Evolutionary conservation across 2,113 vertebrate species (phyloP).

Genomic region (Sander vitreus): DNA sequence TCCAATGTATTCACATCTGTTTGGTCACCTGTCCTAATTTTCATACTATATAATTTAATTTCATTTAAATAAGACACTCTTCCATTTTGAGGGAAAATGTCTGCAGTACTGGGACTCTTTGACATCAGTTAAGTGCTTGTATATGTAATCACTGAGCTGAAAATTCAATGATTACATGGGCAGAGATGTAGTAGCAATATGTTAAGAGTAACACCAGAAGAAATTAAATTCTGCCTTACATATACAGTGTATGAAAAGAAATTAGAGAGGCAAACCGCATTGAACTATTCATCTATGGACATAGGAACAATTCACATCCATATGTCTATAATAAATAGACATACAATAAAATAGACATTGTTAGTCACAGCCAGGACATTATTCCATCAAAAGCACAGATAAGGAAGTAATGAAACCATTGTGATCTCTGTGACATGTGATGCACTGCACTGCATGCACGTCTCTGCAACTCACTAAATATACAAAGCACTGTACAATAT

Average conservation of each 20-base stretch:
- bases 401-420: not conserved
- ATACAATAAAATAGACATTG: not conserved
- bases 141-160: not conserved
- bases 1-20: not conserved
- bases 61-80: not conserved
- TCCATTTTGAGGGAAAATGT: no score
- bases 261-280: not conserved
- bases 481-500: not conserved
- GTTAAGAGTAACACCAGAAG: not conserved
- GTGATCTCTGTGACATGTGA: not conserved
- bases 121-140: not conserved
- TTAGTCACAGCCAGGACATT: not conserved
- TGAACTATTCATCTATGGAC: not conserved
- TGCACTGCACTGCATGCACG: not conserved
- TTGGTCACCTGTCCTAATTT: not conserved
- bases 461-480: not conserved
- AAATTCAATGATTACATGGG: not conserved
- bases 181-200: not conserved
- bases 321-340: not conserved
- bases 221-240: not conserved
- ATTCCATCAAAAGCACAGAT: not conserved
- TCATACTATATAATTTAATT: not conserved
- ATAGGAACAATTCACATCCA: not conserved
- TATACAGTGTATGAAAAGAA: not conserved
- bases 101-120: not conserved